Evolutionary conservation across 2,797 vertebrate species (phyloP), one percentile per base, ranked within the genome.

Genomic region (Thamnophis elegans): DNA sequence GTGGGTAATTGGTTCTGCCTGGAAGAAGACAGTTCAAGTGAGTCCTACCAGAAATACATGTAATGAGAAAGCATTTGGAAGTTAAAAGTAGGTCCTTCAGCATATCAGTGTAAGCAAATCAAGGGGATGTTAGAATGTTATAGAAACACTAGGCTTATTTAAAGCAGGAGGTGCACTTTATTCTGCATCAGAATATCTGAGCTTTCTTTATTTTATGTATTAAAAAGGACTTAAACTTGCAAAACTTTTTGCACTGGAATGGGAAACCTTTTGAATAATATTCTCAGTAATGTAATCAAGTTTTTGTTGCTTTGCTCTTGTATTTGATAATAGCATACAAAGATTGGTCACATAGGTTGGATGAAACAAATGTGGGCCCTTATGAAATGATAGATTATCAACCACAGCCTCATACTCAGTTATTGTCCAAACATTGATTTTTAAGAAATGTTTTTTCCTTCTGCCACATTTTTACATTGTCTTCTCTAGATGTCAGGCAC

Each of bases 1-100:
- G 51, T 5, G 58, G 68, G 68, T 93, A 93, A 93, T 91, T 93
- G 90, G 92, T 88, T 62, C 90, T 82, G 47, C 86, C 86, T 91
- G 86, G 16, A 58, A 93, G 58, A 91, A 90, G 90, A 82, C 56
- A 8, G 47, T 88, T 55, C 89, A 93, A 86, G 89, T 62, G 86
- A 62, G 90, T 82, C 47, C n/a, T 91, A 88, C 88, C 90, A 93
- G 90, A 93, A 91, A 58, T 90, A 62, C n/a, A 82, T 86, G 87
- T 91, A 93, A 93, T 88, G 56, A 93, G 26, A 36, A 89, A 73
- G 26, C 68, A 85, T 85, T 93, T 93, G 51, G 58, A 62, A 88
- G 68, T 93, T 90, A 85, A 91, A 91, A 88, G 65, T 93, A 51
- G 86, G 12, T 32, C 32, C 14, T 22, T 60, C 58, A 22, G 1